Percentiles rank a stretch among this genome's conserved stretches.
Conservation (phyloP, 2,888 invertebrate species). For the Priocnemis perturbator region DNA sequence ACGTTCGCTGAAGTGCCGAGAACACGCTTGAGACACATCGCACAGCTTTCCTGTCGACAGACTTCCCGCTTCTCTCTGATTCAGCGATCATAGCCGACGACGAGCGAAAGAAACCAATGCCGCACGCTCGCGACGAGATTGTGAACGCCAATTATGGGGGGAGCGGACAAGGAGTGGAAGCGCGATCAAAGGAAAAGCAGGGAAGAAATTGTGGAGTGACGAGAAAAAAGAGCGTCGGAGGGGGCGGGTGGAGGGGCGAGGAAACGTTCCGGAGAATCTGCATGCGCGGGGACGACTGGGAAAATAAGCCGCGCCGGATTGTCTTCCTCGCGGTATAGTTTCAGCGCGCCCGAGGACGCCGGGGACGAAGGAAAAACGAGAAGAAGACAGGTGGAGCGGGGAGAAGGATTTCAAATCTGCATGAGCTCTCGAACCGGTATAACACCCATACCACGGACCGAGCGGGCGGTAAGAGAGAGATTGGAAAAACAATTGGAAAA, state of each 20-base stretch:
- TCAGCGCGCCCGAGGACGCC: conserved; percentile 14
- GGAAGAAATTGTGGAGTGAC: no score
- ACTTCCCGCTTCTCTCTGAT: no score
- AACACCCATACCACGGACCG: conserved; percentile 4
- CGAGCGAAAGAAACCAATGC: no score
- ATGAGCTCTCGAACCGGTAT: conserved; percentile 23
- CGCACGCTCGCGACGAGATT: no score
- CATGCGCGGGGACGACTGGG: conserved; percentile 22
- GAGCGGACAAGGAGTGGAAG: no score
- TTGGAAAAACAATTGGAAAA: conserved; percentile 60
- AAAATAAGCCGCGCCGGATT: conserved; percentile 45
- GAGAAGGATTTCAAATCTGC: neutral
- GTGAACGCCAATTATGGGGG: no score
- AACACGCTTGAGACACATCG: no score
- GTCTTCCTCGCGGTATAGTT: conserved; percentile 15
- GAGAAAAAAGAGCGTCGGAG: no score
- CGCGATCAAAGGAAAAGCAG: no score
- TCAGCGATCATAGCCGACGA: no score
- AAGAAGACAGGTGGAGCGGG: conserved; percentile 1
- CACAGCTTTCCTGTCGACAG: no score
- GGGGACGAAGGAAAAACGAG: conserved; percentile 9
- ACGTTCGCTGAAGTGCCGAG: no score
- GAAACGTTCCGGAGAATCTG: conserved; percentile 19
- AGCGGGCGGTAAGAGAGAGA: conserved; percentile 41
- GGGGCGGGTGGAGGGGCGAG: conserved; percentile 7